phyloP scores from a whole-genome alignment of 2,113 vertebrate species.

The Oncorhynchus masou region DNA sequence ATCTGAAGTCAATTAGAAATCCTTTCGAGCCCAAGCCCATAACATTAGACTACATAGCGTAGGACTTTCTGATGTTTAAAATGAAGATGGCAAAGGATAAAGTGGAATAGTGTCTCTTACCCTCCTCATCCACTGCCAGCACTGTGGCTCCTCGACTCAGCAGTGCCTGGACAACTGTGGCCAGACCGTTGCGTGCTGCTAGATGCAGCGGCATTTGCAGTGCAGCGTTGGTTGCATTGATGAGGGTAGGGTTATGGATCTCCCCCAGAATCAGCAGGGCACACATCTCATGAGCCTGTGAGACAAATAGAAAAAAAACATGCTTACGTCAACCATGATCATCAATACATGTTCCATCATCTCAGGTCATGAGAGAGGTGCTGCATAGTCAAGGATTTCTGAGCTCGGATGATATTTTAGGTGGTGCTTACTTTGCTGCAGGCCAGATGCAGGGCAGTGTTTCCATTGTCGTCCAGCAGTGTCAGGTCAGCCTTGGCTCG shows the following conservation, averaged over 20 bases:
- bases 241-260: slow-evolving; percentile 94
- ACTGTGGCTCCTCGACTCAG: slow-evolving; percentile 95
- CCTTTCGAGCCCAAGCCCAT: too few species aligned
- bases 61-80: not conserved
- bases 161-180: slow-evolving; percentile 94
- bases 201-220: slow-evolving; percentile 98
- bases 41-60: too few species aligned
- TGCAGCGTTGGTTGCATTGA: slow-evolving; percentile 94
- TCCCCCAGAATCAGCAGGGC: slow-evolving; percentile 97
- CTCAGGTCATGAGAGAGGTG: not conserved
- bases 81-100: not conserved
- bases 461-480: slow-evolving; percentile 93
- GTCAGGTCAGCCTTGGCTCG: slow-evolving; percentile 91
- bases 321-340: fast-evolving
- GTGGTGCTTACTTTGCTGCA: slow-evolving; percentile 87
- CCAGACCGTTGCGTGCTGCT: slow-evolving; percentile 92
- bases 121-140: slow-evolving; percentile 96
- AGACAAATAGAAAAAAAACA: slow-evolving; percentile 18
- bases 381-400: not conserved
- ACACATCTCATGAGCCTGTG: slow-evolving; percentile 96
- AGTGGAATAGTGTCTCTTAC: slow-evolving; percentile 61
- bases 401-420: not conserved
- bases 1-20: too few species aligned
- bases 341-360: not conserved
- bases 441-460: slow-evolving; percentile 98